phyloP scores from a whole-genome alignment of 2,113 vertebrate genomes.

The Nycticorax nycticorax region DNA sequence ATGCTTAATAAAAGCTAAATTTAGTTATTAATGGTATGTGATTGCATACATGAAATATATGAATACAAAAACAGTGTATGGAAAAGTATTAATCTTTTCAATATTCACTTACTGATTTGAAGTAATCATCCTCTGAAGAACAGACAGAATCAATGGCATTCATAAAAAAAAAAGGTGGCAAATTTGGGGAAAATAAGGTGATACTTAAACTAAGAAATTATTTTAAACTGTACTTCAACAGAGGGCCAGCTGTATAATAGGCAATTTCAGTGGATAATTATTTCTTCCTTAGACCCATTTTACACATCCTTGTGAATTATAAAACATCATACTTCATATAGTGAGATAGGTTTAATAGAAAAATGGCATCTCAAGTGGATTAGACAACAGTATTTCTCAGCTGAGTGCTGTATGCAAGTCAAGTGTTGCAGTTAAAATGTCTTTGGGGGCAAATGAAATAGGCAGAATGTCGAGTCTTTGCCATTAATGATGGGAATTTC shows the following conservation, averaged over 20 bases:
- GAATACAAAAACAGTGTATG: not conserved
- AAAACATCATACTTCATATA: not conserved
- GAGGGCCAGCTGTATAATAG: not conserved
- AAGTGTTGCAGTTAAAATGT: not conserved
- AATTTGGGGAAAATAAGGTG: not conserved
- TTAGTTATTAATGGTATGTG: not conserved
- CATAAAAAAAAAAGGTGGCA: not conserved
- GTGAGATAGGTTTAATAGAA: not conserved
- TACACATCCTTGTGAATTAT: not conserved
- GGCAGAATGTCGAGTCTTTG: not conserved
- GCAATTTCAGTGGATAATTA: not conserved
- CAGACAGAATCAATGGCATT: not conserved
- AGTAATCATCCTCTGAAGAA: not conserved
- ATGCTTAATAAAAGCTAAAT: slow-evolving; percentile 19
- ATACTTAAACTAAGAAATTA: not conserved
- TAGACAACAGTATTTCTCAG: not conserved
- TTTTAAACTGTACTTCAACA: not conserved
- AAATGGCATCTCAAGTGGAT: not conserved
- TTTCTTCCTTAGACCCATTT: not conserved
- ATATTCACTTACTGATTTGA: not conserved
- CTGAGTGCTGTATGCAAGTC: not conserved
- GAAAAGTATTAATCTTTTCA: not conserved
- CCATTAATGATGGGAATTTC: not conserved
- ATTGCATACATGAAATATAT: not conserved
- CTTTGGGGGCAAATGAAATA: not conserved